Evolutionary conservation across 2,888 invertebrate genomes (phyloP).

Genomic region (Lacanobia oleracea): DNA sequence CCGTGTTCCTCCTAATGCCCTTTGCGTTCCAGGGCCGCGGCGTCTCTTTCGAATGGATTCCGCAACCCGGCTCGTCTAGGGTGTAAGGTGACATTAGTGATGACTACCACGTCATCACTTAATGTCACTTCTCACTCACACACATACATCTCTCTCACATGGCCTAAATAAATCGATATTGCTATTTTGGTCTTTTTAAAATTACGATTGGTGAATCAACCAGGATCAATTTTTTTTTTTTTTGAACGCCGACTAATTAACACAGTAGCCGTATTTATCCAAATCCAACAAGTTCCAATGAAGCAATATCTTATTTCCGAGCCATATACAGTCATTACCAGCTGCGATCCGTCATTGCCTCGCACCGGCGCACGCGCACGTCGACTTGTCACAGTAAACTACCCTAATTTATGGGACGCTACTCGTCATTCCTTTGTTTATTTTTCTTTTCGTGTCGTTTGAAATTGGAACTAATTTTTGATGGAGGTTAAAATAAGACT

Average conservation of each 20-base stretch:
- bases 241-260: not conserved
- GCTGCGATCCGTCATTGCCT: constrained; percentile 59
- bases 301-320: constrained; percentile 51
- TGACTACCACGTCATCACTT: too few relatives aligned
- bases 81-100: too few relatives aligned
- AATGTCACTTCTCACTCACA: too few relatives aligned
- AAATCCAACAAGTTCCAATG: constrained; percentile 23
- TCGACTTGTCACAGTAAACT: constrained; percentile 65
- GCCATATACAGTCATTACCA: constrained; percentile 64
- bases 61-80: too few relatives aligned
- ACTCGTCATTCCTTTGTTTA: constrained; percentile 72
- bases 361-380: constrained; percentile 64
- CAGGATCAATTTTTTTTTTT: not conserved
- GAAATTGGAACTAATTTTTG: constrained; percentile 67
- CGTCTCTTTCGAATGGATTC: too few relatives aligned
- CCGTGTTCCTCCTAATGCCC: too few relatives aligned
- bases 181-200: too few relatives aligned
- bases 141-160: too few relatives aligned
- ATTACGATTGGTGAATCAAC: too few relatives aligned
- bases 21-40: too few relatives aligned
- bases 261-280: constrained; percentile 9
- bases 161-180: too few relatives aligned
- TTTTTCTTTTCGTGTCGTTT: constrained; percentile 68
- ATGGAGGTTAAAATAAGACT: not conserved
- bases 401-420: constrained; percentile 71